Conservation (phyloP, 2,113 vertebrate species). For the Marmota monax region DNA sequence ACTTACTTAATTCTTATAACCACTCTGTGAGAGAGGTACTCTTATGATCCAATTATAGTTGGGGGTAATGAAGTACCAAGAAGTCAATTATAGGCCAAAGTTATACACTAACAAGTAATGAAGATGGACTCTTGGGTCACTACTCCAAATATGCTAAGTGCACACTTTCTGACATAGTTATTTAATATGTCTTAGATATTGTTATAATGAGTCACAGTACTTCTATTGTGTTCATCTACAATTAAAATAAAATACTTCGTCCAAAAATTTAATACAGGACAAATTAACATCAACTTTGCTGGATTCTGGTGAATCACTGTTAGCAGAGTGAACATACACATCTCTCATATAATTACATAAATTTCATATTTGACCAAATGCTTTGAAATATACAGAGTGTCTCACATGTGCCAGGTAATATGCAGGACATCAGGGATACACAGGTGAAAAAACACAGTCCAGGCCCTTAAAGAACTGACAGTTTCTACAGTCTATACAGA, state of each 20-base stretch:
- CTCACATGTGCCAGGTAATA: background rate
- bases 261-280: background rate
- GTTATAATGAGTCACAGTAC: background rate
- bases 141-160: slow-evolving; percentile 19
- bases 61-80: slow-evolving; percentile 9
- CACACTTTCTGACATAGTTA: background rate
- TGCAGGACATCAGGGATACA: background rate
- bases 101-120: background rate
- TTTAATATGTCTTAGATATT: background rate
- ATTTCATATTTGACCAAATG: background rate
- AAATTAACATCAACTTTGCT: slow-evolving; percentile 20
- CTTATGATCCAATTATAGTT: background rate
- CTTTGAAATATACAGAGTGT: slow-evolving; percentile 6
- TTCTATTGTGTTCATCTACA: background rate
- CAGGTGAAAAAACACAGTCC: background rate
- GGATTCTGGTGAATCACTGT: slow-evolving; percentile 5
- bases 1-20: slow-evolving; percentile 20
- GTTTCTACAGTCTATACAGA: background rate
- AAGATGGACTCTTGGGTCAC: background rate
- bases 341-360: background rate
- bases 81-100: background rate
- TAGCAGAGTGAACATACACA: background rate
- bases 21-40: background rate
- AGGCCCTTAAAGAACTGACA: background rate
- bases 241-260: slow-evolving; percentile 53